Evolutionary conservation across 1,140 invertebrate species (phyloP), one percentile per base, ranked within the genome.

Genomic region (Lineus longissimus): DNA sequence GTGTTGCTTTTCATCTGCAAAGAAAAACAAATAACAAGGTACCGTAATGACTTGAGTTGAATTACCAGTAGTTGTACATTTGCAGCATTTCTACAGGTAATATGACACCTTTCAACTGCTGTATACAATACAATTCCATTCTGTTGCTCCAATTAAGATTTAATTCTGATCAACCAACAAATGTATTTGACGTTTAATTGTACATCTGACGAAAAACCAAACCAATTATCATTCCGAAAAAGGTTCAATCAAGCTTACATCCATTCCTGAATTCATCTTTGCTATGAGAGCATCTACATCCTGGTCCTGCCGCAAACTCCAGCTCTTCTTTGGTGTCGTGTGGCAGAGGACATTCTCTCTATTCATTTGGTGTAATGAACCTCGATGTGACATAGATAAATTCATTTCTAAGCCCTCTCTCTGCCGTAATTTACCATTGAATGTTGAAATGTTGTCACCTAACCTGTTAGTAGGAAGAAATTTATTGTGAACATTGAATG

Each of bases 1-100:
- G 75, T 77, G 7, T 73, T 54, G 56, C 80, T 80, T 66, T 80
- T 81, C 13, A 81, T 59, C 74, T 81, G 65, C 19, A 64, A 70
- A 31, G 31, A 64, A 61, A 11, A 41, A 51, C 59, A 27, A 58
- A 25, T 2, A 54, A 36, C 36, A 30, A 23, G 31, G 55, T 9
- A 51, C 23, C 23, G 23, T 60, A 60, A 23, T 25, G 23, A 45
- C 23, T 19, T 30, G 9, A 7, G 45, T 29, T 0, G 23, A 23
- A 22, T 29, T 2, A 68, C n/a, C n/a, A n/a, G n/a, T n/a, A n/a
- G n/a, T n/a, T n/a, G n/a, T n/a, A n/a, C n/a, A n/a, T n/a, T n/a
- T n/a, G n/a, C n/a, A n/a, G n/a, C n/a, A n/a, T n/a, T n/a, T n/a
- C n/a, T n/a, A n/a, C n/a, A n/a, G n/a, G n/a, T n/a, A n/a, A n/a